These are phyloP conservation scores for Lepus oiostolus DNA, from an alignment of 2,797 vertebrate genomes.

Conservation along the genomic window DNA sequence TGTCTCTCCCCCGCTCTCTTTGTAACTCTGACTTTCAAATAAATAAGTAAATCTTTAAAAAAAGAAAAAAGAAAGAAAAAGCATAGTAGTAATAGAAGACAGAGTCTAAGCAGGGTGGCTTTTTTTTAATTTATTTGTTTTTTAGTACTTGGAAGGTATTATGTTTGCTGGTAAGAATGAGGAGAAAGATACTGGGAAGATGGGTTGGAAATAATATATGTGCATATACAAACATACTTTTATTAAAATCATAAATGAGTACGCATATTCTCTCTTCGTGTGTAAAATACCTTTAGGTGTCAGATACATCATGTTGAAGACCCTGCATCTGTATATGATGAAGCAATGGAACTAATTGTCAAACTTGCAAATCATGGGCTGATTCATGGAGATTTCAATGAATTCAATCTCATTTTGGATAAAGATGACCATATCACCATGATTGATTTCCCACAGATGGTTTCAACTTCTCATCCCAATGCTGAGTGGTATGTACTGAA, in stretches of 20 bases:
- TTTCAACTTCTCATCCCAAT: constrained; percentile 96
- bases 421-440: constrained; percentile 95
- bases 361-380: constrained; percentile 97
- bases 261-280: constrained; percentile 33
- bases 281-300: constrained; percentile 88
- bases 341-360: constrained; percentile 97
- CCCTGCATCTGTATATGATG: constrained; percentile 93
- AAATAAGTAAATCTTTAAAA: too few species aligned
- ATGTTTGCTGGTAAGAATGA: not conserved
- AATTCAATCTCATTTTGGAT: constrained; percentile 98
- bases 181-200: not conserved
- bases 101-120: not conserved
- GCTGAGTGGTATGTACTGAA: constrained; percentile 94
- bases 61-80: too few species aligned
- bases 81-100: not conserved
- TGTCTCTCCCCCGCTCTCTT: too few species aligned
- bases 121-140: not conserved
- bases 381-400: constrained; percentile 99
- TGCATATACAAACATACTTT: not conserved
- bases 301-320: constrained; percentile 95
- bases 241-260: constrained; percentile 4
- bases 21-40: too few species aligned
- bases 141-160: not conserved
- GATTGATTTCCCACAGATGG: constrained; percentile 99
- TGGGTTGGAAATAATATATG: not conserved